Evolutionary conservation across 2,797 vertebrate species (phyloP), one percentile per base, ranked within the genome.

Genomic region (Australoheros facetus): DNA sequence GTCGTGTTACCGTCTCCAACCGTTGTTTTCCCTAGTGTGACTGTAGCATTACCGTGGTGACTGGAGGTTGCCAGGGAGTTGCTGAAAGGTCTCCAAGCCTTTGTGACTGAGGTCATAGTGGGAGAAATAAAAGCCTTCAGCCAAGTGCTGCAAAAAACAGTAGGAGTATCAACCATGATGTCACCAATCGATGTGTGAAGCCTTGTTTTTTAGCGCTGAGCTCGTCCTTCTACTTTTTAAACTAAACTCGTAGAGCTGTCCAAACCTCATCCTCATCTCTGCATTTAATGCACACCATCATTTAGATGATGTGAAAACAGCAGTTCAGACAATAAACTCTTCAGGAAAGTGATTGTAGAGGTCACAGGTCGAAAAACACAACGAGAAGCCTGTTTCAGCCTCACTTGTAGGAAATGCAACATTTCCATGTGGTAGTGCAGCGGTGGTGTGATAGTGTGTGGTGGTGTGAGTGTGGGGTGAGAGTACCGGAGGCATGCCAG

Each of bases 401-500:
- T 74, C 83, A 80, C 82, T 87, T 85, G 85, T 77, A 74, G 56
- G 78, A 91, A 92, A 89, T 85, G 84, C 81, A 78, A 85, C 82
- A 75, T 88, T 90, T 90, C 85, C 56, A 7, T 86, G 84, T 48
- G 51, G 78, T 51, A 66, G 71, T 59, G 62, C 34, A 37, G 34
- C 51, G 72, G 72, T 80, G 80, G 72, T 80, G 80, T 76, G 84
- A 69, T 56, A 77, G 76, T 85, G 81, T 28, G 28, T 28, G 28
- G 28, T 28, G 28, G 71, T 56, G 69, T 81, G 56, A 79, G 76
- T 82, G 77, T 78, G 75, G 66, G 85, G 85, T 90, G 90, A 81
- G 85, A 92, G 90, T 82, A 73, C 81, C 95, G 95, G 95, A 94
- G 84, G 80, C 39, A 4, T 78, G 94, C 95, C 95, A 96, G 93